These are phyloP conservation scores for Syngnathus typhle DNA, from an alignment of 2,113 vertebrate species.

Conservation along the genomic window DNA sequence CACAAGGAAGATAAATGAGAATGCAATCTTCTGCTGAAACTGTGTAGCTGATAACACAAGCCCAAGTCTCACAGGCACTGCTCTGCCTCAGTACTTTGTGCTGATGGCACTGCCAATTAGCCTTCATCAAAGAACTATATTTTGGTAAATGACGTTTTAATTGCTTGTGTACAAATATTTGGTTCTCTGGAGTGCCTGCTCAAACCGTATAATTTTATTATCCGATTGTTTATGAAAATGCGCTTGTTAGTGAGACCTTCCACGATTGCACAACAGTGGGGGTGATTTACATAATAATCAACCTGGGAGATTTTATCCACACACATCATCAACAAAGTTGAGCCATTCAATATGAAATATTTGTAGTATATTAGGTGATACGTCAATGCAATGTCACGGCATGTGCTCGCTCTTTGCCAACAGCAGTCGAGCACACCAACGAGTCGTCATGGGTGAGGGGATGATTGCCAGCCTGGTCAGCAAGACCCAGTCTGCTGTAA, in stretches of 20 bases:
- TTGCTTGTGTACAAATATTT: not conserved
- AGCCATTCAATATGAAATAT: not conserved
- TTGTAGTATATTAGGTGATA: too few relatives aligned
- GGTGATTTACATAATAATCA: not conserved
- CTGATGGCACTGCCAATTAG: not conserved
- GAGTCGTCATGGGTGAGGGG: too few relatives aligned
- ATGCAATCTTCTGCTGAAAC: conserved; percentile 7
- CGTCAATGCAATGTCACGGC: not conserved
- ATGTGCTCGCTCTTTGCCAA: too few relatives aligned
- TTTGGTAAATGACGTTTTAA: not conserved
- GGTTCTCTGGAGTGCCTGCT: not conserved
- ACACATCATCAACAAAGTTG: not conserved
- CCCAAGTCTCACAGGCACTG: conserved; percentile 19
- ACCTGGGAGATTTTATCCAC: not conserved
- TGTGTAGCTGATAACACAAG: conserved; percentile 37
- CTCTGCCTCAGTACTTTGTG: not conserved
- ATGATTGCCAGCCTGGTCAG: too few relatives aligned
- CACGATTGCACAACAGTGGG: not conserved
- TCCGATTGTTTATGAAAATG: not conserved
- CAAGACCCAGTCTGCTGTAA: too few relatives aligned
- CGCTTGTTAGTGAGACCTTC: not conserved
- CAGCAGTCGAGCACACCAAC: too few relatives aligned
- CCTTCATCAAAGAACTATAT: not conserved
- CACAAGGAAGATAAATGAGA: conserved; percentile 20
- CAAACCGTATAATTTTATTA: not conserved